These are phyloP conservation scores for Iguana delicatissima DNA, from an alignment of 2,797 vertebrate genomes.

Conservation along the genomic window DNA sequence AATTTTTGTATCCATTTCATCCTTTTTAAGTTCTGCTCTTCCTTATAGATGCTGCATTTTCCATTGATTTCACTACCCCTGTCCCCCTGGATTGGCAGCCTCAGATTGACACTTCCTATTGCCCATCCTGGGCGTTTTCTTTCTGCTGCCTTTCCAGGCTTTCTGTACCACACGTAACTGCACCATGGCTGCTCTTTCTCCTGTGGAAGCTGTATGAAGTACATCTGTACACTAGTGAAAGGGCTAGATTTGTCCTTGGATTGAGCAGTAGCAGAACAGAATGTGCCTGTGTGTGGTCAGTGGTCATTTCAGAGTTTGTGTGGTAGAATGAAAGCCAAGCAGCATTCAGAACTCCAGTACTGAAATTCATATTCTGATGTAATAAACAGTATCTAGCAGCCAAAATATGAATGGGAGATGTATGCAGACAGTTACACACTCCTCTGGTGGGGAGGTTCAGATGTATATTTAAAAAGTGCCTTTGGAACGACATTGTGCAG, in stretches of 20 bases:
- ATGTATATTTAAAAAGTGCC: not conserved
- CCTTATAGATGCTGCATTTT: not conserved
- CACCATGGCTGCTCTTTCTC: not conserved
- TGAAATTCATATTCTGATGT: not conserved
- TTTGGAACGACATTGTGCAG: not conserved
- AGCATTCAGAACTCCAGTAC: not conserved
- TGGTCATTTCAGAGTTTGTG: not conserved
- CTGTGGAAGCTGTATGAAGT: not conserved
- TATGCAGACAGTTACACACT: not conserved
- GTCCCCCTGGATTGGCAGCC: not conserved
- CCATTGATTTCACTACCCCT: not conserved
- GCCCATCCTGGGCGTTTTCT: not conserved
- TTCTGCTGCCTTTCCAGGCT: not conserved
- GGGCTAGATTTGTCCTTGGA: not conserved
- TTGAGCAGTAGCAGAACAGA: not conserved
- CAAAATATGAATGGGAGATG: not conserved
- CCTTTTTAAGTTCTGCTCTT: not conserved
- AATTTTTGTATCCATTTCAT: constrained; percentile 33
- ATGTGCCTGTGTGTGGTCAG: not conserved
- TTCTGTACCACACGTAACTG: too few species aligned
- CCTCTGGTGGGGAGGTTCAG: not conserved
- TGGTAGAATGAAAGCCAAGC: not conserved
- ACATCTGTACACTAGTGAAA: not conserved
- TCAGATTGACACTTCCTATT: not conserved
- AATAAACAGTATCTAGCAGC: not conserved